Conservation (phyloP, 2,113 vertebrate species). For the Neodontobutis hainanensis region DNA sequence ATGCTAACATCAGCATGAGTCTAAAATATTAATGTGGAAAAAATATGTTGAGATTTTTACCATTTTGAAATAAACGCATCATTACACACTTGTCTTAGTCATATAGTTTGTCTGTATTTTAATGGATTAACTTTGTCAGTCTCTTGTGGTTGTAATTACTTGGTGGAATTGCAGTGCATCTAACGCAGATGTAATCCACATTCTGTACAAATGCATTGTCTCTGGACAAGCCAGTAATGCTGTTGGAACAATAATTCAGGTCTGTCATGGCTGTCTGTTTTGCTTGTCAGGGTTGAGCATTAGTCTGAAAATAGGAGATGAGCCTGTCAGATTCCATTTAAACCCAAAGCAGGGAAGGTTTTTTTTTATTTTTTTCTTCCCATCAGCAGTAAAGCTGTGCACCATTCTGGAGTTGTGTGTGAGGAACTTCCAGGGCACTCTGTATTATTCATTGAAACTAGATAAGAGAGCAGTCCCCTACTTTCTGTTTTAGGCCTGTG, state of each 20-base stretch:
- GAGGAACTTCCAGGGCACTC: conserved; percentile 39
- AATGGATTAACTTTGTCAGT: background rate
- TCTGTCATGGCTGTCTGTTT: conserved; percentile 31
- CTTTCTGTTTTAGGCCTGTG: conserved; percentile 15
- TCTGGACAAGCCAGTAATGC: conserved; percentile 28
- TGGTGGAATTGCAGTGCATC: conserved; percentile 21
- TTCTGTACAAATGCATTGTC: conserved; percentile 21
- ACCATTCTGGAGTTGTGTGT: background rate
- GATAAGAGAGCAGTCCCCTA: conserved; percentile 42
- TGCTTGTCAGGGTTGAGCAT: conserved; percentile 49
- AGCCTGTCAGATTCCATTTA: conserved; percentile 55
- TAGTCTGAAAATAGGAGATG: conserved; percentile 41
- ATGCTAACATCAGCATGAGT: too few species aligned
- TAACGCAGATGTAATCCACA: conserved; percentile 18
- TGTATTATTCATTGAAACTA: conserved; percentile 63
- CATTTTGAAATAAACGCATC: too few species aligned
- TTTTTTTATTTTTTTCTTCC: too few species aligned
- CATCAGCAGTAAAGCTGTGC: conserved; percentile 24
- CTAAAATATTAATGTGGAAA: too few species aligned
- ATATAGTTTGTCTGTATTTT: too few species aligned
- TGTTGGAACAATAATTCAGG: conserved; percentile 33
- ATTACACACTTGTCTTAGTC: background rate
- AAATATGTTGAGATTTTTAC: too few species aligned
- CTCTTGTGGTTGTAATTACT: background rate
- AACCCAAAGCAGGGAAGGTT: conserved; percentile 24